Percentiles rank a stretch among this genome's conserved stretches.
These are phyloP conservation scores for Phoxinus dragarum DNA, from an alignment of 2,797 vertebrate genomes.

Conservation along the genomic window DNA sequence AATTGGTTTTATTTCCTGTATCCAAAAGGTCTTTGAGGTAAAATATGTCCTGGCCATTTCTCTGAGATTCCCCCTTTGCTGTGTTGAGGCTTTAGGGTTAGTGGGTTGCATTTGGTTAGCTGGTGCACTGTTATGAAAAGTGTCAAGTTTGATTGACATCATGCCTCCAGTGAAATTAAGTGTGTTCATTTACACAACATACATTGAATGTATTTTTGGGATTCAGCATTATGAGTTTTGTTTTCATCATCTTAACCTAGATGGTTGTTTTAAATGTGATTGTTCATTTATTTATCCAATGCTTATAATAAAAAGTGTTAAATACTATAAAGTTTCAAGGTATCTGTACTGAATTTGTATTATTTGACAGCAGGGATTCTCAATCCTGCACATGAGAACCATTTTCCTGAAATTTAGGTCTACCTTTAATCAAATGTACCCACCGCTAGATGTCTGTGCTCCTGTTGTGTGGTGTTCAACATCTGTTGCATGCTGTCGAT, in stretches of 20 bases:
- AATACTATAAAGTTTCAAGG: not conserved
- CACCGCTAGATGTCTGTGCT: too few species aligned
- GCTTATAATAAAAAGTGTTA: slow-evolving; percentile 7
- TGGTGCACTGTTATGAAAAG: not conserved
- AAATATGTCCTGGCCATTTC: not conserved
- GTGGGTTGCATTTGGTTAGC: not conserved
- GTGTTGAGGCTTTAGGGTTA: not conserved
- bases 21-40: not conserved
- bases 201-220: not conserved
- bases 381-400: not conserved
- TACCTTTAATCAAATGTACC: not conserved
- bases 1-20: not conserved
- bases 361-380: not conserved
- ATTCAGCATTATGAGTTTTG: not conserved
- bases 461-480: too few species aligned
- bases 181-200: not conserved
- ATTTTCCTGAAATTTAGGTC: not conserved
- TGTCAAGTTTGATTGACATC: not conserved
- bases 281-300: not conserved
- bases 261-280: not conserved
- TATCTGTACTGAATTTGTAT: not conserved
- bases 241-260: not conserved
- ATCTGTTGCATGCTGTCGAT: too few species aligned
- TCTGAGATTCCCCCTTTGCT: not conserved
- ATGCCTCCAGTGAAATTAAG: not conserved